Evolutionary conservation across 2,113 vertebrate genomes (phyloP).

Genomic region (Egretta garzetta): DNA sequence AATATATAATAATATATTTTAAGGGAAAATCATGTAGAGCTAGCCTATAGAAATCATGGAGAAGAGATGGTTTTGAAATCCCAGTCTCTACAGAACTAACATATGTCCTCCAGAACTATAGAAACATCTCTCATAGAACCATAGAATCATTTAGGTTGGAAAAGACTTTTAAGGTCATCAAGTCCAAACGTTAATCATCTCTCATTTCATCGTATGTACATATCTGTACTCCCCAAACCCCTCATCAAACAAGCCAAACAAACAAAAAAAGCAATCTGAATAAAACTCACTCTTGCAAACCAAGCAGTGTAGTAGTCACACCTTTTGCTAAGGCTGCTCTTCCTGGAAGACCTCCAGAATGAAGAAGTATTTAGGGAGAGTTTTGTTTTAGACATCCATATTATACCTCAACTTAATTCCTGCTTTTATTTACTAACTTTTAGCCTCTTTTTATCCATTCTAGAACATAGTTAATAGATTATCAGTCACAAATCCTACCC

Average conservation of each 20-base stretch:
- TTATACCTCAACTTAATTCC: background rate
- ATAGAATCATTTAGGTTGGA: too few relatives aligned
- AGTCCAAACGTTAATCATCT: background rate
- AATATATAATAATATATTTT: background rate
- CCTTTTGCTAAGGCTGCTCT: background rate
- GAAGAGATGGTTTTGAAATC: background rate
- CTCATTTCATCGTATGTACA: background rate
- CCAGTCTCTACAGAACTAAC: background rate
- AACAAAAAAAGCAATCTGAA: background rate
- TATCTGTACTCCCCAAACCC: fast-evolving
- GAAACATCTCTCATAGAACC: background rate
- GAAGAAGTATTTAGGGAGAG: background rate
- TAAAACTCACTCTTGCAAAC: background rate
- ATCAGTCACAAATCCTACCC: background rate
- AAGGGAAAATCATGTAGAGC: background rate
- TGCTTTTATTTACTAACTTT: background rate
- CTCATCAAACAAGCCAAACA: background rate
- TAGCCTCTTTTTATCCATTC: background rate
- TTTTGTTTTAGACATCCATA: background rate
- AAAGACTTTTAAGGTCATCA: too few relatives aligned
- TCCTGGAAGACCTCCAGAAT: background rate
- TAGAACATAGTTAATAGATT: background rate
- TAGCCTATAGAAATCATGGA: background rate
- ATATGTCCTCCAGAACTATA: background rate
- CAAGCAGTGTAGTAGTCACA: background rate